Evolutionary conservation across 2,797 vertebrate genomes (phyloP), one percentile per base, ranked within the genome.

Genomic region (Crocodylus rhombifer): DNA sequence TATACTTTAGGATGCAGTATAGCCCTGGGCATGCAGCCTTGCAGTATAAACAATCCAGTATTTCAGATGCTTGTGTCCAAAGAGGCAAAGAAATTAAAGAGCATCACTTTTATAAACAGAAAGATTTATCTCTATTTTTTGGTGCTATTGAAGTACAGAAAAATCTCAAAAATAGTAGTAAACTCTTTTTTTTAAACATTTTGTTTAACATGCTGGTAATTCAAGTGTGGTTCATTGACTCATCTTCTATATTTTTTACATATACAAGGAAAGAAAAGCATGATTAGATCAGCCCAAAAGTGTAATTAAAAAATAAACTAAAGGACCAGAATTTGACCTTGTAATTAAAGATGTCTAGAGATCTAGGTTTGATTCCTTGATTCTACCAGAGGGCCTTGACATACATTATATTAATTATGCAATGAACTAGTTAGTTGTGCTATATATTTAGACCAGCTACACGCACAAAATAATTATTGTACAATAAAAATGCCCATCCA

Each of bases 11-110:
- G 76, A 28, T 90, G 18, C 7, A 2, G 33, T 85, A 26, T 42
- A 57, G 51, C 79, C 36, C 76, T 13, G 58, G 84, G 77, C 42
- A 51, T 60, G 2, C 51, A 61, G 64, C 61, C 42, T 74, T 79
- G 61, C 80, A 65, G 14, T 89, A 77, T 80, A 88, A 80, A 85
- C 90, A 89, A 82, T 86, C 80, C 82, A 84, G 26, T 16, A 74
- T 42, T 81, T 33, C 25, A 61, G 36, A 4, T 33, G 62, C 33
- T 30, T 84, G 57, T 73, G 88, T 87, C 57, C 61, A 36, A 55
- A 80, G 77, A 92, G 81, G 69, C 36, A 23, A 4, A 75, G 20
- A 84, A 60, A 20, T 30, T 88, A 63, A 51, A 76, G 23, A 83
- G 64, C 28, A 10, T n/a, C 33, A 15, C 71, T 87, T 79, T 11